phyloP scores from a whole-genome alignment of 2,113 vertebrate genomes.

The Lathamus discolor region DNA sequence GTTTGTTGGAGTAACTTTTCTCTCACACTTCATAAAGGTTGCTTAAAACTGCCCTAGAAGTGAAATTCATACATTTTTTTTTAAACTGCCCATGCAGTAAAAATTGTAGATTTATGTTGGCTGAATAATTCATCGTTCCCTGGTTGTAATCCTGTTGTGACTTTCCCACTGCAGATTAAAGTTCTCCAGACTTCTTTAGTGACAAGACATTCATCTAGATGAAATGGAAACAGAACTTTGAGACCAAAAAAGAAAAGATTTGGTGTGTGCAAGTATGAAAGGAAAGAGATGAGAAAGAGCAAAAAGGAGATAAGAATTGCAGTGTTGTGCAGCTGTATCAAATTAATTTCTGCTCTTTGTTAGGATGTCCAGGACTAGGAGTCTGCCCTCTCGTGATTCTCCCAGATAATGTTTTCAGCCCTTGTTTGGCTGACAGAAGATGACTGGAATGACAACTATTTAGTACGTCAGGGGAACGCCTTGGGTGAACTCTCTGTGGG shows the following conservation, averaged over 20 bases:
- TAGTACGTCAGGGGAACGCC: not conserved
- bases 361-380: not conserved
- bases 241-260: not conserved
- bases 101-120: not conserved
- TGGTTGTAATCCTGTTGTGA: not conserved
- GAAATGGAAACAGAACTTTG: not conserved
- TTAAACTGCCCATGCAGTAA: not conserved
- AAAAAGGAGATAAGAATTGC: not conserved
- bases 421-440: not conserved
- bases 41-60: not conserved
- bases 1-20: not conserved
- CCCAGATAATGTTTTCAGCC: not conserved
- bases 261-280: not conserved
- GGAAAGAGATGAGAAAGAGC: not conserved
- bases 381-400: not conserved
- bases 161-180: not conserved
- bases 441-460: not conserved
- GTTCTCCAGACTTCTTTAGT: not conserved
- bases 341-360: not conserved
- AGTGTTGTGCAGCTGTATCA: not conserved
- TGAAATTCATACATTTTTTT: not conserved
- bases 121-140: conserved; percentile 39
- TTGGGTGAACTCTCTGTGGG: not conserved
- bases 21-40: not conserved
- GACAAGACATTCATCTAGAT: not conserved